Evolutionary conservation across 2,113 vertebrate genomes (phyloP).

Genomic region (Dendropsophus ebraccatus): DNA sequence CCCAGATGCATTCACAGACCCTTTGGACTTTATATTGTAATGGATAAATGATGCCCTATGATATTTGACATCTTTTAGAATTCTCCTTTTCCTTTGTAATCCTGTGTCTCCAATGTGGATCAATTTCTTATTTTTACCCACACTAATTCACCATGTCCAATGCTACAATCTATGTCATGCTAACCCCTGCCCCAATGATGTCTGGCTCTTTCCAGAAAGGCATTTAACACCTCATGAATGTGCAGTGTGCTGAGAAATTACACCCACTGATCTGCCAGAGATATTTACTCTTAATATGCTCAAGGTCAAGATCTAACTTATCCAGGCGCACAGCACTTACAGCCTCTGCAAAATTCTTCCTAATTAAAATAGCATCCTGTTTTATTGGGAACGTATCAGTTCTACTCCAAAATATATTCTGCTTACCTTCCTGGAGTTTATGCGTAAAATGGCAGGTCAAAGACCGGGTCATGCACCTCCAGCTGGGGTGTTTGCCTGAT

Average conservation of each 20-base stretch:
- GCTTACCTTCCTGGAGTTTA: neutral
- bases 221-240: slow-evolving; percentile 53
- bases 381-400: slow-evolving; percentile 15
- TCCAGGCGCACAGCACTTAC: neutral
- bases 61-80: neutral
- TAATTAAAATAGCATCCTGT: slow-evolving; percentile 42
- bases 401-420: slow-evolving; percentile 11
- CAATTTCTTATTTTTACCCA: slow-evolving; percentile 18
- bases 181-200: slow-evolving; percentile 27
- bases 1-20: too few species aligned
- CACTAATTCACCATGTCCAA: slow-evolving; percentile 10
- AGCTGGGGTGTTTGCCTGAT: neutral
- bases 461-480: neutral
- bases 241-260: slow-evolving; percentile 50
- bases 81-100: neutral
- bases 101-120: neutral
- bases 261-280: slow-evolving; percentile 35
- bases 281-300: slow-evolving; percentile 44
- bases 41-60: neutral
- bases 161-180: neutral
- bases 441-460: neutral
- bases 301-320: slow-evolving; percentile 51
- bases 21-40: too few species aligned
- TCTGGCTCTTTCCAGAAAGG: slow-evolving; percentile 48
- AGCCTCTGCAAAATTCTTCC: slow-evolving; percentile 24